Evolutionary conservation across 37 sponge, comb jelly and placozoan species (phyloP).

Genomic region (Petrosia ficiformis): DNA sequence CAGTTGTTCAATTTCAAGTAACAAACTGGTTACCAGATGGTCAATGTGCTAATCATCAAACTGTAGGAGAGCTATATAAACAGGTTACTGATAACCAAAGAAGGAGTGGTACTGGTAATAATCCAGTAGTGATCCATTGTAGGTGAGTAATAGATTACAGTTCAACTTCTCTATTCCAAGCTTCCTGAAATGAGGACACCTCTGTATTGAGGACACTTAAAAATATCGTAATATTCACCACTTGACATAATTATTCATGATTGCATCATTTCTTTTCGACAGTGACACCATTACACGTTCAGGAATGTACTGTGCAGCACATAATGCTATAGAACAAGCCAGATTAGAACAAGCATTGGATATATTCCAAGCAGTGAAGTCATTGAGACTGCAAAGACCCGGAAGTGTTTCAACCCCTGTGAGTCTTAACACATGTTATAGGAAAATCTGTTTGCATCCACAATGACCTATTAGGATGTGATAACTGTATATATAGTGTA

Average conservation of each 20-base stretch:
- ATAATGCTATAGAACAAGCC: not conserved
- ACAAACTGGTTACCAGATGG: conserved; percentile 47
- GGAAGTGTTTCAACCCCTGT: not conserved
- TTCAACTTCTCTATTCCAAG: not conserved
- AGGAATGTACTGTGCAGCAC: not conserved
- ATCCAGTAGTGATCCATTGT: conserved; percentile 31
- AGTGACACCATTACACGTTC: not conserved
- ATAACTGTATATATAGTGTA: too few species aligned
- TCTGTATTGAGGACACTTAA: too few species aligned
- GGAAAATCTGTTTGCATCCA: too few species aligned
- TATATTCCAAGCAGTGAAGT: not conserved
- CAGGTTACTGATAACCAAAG: not conserved
- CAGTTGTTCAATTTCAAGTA: conserved; percentile 12
- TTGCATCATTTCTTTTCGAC: too few species aligned
- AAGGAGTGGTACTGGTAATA: conserved; percentile 16
- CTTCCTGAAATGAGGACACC: too few species aligned
- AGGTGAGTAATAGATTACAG: conserved; percentile 9
- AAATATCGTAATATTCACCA: too few species aligned
- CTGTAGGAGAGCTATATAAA: conserved; percentile 1
- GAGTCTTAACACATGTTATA: not conserved
- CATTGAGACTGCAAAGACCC: not conserved
- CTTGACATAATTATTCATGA: too few species aligned
- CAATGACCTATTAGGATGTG: too few species aligned
- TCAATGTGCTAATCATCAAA: conserved; percentile 21
- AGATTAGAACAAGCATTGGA: not conserved